A percentile compares a stretch with the other conserved stretches of the same genome.
phyloP scores from a whole-genome alignment of 2,113 vertebrate genomes.

The Lichenostomus cassidix region DNA sequence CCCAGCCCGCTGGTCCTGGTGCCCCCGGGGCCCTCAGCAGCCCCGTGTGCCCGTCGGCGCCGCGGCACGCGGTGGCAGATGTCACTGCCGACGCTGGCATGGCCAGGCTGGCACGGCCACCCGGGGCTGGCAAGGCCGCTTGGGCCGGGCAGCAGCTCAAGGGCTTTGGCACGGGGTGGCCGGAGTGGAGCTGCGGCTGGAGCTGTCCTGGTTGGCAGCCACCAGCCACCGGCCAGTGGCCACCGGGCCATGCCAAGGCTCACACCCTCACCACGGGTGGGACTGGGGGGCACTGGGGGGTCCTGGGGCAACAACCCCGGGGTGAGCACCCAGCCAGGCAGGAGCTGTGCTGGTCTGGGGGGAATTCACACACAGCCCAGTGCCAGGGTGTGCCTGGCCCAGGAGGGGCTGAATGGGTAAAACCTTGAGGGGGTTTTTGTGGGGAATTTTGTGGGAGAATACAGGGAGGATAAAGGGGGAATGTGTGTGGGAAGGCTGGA shows the following conservation, averaged over 20 bases:
- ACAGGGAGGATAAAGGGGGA: not conserved
- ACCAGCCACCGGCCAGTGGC: not conserved
- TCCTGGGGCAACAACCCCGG: not conserved
- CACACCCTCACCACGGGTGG: rapidly evolving
- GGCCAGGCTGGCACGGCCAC: not conserved
- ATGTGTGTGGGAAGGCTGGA: rapidly evolving
- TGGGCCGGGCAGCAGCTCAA: conserved; percentile 34
- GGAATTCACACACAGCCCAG: rapidly evolving
- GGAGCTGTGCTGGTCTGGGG: not conserved
- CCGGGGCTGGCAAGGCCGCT: not conserved
- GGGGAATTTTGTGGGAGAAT: not conserved
- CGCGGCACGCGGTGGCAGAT: conserved; percentile 42
- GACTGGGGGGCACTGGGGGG: not conserved
- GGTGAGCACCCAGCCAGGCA: not conserved
- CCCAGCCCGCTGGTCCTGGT: not conserved
- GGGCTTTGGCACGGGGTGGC: conserved; percentile 62
- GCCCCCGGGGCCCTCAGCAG: not conserved
- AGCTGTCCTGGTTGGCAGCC: conserved; percentile 26
- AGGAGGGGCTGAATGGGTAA: not conserved
- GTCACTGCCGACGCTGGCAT: not conserved
- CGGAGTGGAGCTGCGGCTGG: not conserved
- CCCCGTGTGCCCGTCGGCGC: not conserved
- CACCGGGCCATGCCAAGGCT: not conserved
- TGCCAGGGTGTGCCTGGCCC: not conserved
- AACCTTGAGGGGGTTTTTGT: rapidly evolving